phyloP scores from a whole-genome alignment of 37 sponge, comb jelly and placozoan genomes.

The Axinella damicornis region DNA sequence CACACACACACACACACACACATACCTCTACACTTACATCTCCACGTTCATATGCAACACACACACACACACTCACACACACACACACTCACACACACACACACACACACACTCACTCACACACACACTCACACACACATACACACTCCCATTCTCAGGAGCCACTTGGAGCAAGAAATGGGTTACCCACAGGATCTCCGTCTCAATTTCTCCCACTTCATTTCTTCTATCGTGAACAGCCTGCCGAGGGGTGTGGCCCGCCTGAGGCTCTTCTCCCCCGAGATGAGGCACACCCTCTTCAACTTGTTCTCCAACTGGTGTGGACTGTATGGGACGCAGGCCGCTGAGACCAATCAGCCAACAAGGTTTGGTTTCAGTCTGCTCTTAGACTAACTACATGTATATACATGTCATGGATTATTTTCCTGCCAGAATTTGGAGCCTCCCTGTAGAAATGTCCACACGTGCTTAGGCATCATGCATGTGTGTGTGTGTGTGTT shows the following conservation, averaged over 20 bases:
- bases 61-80: too few relatives aligned
- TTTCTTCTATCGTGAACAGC: conserved; percentile 71
- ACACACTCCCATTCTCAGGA: conserved; percentile 45
- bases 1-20: too few relatives aligned
- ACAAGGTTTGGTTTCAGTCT: conserved; percentile 44
- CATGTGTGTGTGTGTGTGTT: too few relatives aligned
- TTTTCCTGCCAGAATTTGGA: too few relatives aligned
- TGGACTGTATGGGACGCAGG: conserved; percentile 54
- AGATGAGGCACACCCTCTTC: conserved; percentile 72
- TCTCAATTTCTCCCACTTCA: conserved; percentile 66
- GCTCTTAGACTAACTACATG: too few relatives aligned
- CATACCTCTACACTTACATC: too few relatives aligned
- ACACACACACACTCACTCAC: conserved; percentile 1
- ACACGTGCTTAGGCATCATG: too few relatives aligned
- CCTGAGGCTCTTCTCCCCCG: conserved; percentile 43
- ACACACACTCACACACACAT: conserved; percentile 1
- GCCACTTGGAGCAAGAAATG: conserved; percentile 69
- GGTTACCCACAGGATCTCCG: conserved; percentile 67
- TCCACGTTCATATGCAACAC: too few relatives aligned
- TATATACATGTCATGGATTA: neutral
- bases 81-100: neutral
- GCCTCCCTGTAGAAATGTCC: too few relatives aligned
- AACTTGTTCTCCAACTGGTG: conserved; percentile 80
- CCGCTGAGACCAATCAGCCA: conserved; percentile 23
- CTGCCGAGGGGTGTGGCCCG: conserved; percentile 59